Base-by-base conservation (phyloP, 2,888 invertebrate genomes). In the Eilema griseolum region DNA sequence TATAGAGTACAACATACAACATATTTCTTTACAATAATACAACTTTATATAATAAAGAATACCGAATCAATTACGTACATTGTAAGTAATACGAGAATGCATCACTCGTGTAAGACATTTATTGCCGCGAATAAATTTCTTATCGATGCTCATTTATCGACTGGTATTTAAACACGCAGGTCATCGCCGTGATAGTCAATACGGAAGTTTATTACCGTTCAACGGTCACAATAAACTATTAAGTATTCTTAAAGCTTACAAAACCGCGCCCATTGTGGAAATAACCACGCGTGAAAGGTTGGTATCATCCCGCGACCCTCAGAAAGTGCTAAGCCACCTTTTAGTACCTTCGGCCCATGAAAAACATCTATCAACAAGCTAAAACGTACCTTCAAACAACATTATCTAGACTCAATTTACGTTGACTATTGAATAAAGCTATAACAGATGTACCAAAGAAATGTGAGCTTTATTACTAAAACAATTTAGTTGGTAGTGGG, bases 261-360 rank as follows among this genome's bases (percentile, higher is more conserved):
- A 26, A 46, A 67, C 52, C 86, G 88, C 89, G 88, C 88, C 91
- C 92, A 93, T 85, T 92, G 88, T 89, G 78, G 91, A 89, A 87
- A 85, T 74, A 82, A 84, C 92, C 90, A 88, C 89, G 91, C 94
- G 94, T 95, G 94, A 95, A 95, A 94, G 95, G 95, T 94, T 93
- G 92, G 88, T 87, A 92, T 90, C 94, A 95, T 95, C 95, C 94
- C 95, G 95, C 92, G 95, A 95, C 95, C 95, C 85, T 81, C 84
- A 88, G 90, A 93, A 90, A 92, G 91, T 89, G 92, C 90, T 74
- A 80, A 76, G 71, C 82, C 68, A 74, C 66, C 67, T 67, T 70
- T 66, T 63, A 71, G 74, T 77, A 73, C 77, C 72, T 76, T 77
- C 81, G 69, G 74, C 69, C 82, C 78, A 81, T 75, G 80, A 81